These are phyloP conservation scores for Drosophila pachea DNA, from an alignment of 1,140 invertebrate genomes.

Conservation along the genomic window DNA sequence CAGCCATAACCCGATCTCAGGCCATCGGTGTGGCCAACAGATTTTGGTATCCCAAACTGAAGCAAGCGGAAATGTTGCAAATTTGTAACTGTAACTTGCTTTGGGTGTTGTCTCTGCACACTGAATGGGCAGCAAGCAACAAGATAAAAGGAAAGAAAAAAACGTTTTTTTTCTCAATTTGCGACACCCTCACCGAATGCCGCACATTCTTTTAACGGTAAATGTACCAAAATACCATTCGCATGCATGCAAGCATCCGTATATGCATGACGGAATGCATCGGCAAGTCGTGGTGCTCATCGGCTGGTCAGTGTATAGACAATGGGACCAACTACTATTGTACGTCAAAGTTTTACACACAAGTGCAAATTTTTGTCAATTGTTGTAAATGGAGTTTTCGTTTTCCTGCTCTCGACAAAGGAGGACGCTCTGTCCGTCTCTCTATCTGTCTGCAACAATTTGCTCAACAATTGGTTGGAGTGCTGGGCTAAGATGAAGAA, in stretches of 20 bases:
- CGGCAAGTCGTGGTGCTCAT: neutral
- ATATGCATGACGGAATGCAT: neutral
- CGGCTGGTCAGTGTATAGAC: neutral
- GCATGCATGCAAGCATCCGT: neutral
- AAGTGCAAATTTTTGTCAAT: slow-evolving; percentile 73
- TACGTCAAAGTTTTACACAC: slow-evolving; percentile 60
- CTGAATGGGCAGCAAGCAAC: slow-evolving; percentile 23
- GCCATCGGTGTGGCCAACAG: slow-evolving; percentile 68
- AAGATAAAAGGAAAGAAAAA: slow-evolving; percentile 32
- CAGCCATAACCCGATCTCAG: slow-evolving; percentile 36
- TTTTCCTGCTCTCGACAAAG: slow-evolving; percentile 51
- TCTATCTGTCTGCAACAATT: slow-evolving; percentile 42
- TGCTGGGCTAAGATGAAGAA: slow-evolving; percentile 1
- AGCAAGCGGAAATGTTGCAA: slow-evolving; percentile 74
- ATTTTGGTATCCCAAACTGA: slow-evolving; percentile 68
- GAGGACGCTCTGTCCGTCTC: too few species aligned
- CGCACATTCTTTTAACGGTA: slow-evolving; percentile 23
- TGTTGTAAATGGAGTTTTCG: slow-evolving; percentile 66
- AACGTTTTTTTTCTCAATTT: slow-evolving; percentile 2
- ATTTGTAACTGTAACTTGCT: slow-evolving; percentile 65
- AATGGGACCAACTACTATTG: slow-evolving; percentile 13
- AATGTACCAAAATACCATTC: neutral
- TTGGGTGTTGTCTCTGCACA: slow-evolving; percentile 21
- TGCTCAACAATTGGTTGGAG: slow-evolving; percentile 36
- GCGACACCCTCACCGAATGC: slow-evolving; percentile 26